These are phyloP conservation scores for Callocephalon fimbriatum DNA, from an alignment of 2,113 vertebrate genomes.

Conservation along the genomic window DNA sequence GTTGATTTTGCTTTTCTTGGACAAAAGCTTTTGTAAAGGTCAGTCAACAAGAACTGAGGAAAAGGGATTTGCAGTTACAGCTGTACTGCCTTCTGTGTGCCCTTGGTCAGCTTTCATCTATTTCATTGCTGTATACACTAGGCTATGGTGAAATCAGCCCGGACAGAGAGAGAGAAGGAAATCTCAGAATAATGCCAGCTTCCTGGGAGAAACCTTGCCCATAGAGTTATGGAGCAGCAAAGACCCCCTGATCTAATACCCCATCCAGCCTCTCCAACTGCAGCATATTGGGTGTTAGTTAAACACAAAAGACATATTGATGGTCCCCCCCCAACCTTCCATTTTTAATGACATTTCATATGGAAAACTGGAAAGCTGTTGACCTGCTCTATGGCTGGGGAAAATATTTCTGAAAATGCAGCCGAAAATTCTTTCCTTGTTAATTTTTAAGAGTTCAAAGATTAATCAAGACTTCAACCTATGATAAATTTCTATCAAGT, in stretches of 20 bases:
- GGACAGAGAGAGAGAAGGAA: background rate
- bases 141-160: background rate
- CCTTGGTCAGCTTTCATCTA: constrained; percentile 65
- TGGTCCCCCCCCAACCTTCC: background rate
- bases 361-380: background rate
- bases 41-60: constrained; percentile 38
- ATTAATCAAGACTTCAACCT: background rate
- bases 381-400: background rate
- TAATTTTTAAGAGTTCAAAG: background rate
- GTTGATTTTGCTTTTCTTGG: too few species aligned
- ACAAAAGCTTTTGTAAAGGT: too few species aligned
- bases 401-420: background rate
- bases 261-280: background rate
- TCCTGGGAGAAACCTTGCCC: constrained; percentile 9
- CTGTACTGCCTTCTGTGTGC: constrained; percentile 33
- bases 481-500: background rate
- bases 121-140: constrained; percentile 42
- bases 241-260: background rate
- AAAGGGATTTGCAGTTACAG: constrained; percentile 57
- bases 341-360: background rate
- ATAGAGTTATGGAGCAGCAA: background rate
- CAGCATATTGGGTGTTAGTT: background rate
- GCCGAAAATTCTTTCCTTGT: background rate
- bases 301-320: background rate
- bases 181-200: background rate